Evolutionary conservation across 2,888 invertebrate genomes (phyloP).

Genomic region (Malthinus flaveolus): DNA sequence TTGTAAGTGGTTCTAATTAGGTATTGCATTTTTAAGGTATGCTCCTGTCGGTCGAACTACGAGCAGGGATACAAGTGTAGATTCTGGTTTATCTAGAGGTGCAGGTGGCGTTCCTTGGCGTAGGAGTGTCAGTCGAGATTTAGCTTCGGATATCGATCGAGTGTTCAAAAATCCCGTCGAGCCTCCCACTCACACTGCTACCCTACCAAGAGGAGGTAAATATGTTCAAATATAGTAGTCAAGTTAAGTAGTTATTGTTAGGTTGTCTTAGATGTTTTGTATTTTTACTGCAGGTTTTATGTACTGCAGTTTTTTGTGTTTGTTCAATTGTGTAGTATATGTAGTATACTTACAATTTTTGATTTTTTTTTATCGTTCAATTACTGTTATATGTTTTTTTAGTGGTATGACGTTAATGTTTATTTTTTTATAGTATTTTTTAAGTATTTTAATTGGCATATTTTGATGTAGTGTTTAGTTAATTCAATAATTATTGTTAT

Average conservation of each 20-base stretch:
- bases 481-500: not conserved
- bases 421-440: slow-evolving; percentile 25
- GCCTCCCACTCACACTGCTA: slow-evolving; percentile 57
- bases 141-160: slow-evolving; percentile 73
- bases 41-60: slow-evolving; percentile 54
- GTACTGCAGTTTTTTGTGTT: slow-evolving; percentile 25
- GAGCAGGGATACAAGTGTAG: slow-evolving; percentile 47
- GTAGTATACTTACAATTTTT: slow-evolving; percentile 30
- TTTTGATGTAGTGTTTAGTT: slow-evolving; percentile 37
- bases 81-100: slow-evolving; percentile 35
- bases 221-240: slow-evolving; percentile 32
- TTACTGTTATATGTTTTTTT: slow-evolving; percentile 23
- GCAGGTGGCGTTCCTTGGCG: slow-evolving; percentile 60
- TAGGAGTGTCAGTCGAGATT: slow-evolving; percentile 66
- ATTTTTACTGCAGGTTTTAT: slow-evolving; percentile 18
- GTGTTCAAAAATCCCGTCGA: slow-evolving; percentile 63
- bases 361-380: slow-evolving; percentile 24
- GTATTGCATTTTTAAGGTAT: slow-evolving; percentile 41
- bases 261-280: slow-evolving; percentile 14
- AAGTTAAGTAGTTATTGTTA: slow-evolving; percentile 33
- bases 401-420: slow-evolving; percentile 29
- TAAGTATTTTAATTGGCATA: slow-evolving; percentile 31
- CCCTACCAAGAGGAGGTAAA: slow-evolving; percentile 76
- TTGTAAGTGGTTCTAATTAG: no score
- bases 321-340: slow-evolving; percentile 11